Percentiles rank a stretch among this genome's conserved stretches.
These are phyloP conservation scores for Xanthorhoe spadicearia DNA, from an alignment of 2,888 invertebrate genomes.

Conservation along the genomic window DNA sequence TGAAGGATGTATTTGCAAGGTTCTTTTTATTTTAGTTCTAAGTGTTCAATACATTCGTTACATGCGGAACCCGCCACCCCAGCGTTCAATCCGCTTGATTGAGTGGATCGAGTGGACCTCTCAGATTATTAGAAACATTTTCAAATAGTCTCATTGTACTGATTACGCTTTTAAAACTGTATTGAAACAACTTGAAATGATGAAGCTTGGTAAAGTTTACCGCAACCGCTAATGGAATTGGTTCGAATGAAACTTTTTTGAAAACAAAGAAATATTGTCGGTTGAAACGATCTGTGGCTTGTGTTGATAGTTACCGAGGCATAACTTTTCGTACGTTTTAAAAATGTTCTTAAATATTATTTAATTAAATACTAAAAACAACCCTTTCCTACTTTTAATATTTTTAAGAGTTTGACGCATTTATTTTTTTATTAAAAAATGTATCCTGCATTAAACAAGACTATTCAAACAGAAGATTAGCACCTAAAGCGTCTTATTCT, in stretches of 20 bases:
- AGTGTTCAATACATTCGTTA: constrained; percentile 79
- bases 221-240: constrained; percentile 64
- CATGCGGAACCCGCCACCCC: constrained; percentile 55
- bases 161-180: constrained; percentile 52
- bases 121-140: constrained; percentile 56
- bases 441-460: not conserved
- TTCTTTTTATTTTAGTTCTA: constrained; percentile 74
- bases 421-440: not conserved
- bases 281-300: not conserved
- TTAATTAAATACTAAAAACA: not conserved
- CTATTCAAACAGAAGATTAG: no score
- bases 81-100: constrained; percentile 68
- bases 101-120: constrained; percentile 58
- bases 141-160: constrained; percentile 50
- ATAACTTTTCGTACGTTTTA: constrained; percentile 16
- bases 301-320: constrained; percentile 5
- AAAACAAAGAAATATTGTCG: constrained; percentile 54
- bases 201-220: constrained; percentile 60
- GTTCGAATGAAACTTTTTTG: constrained; percentile 52
- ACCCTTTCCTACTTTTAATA: no score
- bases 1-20: constrained; percentile 62
- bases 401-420: no score
- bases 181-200: constrained; percentile 56
- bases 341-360: not conserved
- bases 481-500: no score